These are phyloP conservation scores for Staurois parvus DNA, from an alignment of 2,797 vertebrate species.

Conservation along the genomic window DNA sequence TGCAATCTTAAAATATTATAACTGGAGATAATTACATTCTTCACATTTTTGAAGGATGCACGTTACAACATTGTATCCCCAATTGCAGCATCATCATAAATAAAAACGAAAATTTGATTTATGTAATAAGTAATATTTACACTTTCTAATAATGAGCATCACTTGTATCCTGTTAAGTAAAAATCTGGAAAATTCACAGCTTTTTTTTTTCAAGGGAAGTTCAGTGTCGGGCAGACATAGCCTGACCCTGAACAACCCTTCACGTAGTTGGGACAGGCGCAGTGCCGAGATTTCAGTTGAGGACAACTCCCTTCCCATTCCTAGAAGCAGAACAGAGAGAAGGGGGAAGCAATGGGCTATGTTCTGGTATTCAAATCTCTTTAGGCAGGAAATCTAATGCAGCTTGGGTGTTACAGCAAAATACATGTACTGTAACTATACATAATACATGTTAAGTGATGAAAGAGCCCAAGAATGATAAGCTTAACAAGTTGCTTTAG, in stretches of 20 bases:
- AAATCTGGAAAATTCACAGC: conserved; percentile 35
- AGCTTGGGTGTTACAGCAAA: conserved; percentile 57
- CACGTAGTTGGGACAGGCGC: conserved; percentile 48
- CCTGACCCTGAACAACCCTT: conserved; percentile 61
- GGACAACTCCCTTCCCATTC: conserved; percentile 62
- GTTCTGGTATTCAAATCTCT: conserved; percentile 19
- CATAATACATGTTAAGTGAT: conserved; percentile 35
- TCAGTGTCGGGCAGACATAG: conserved; percentile 45
- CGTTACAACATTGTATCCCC: background rate
- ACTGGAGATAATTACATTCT: no score
- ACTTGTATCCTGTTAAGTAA: conserved; percentile 35
- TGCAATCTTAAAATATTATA: no score
- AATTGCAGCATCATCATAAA: background rate
- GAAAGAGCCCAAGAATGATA: conserved; percentile 24
- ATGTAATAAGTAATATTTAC: background rate
- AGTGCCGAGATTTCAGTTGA: conserved; percentile 56
- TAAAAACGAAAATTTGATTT: background rate
- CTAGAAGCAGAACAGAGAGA: conserved; percentile 44
- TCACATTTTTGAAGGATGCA: no score
- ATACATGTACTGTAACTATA: conserved; percentile 46
- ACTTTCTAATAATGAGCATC: conserved; percentile 19
- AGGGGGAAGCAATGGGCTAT: conserved; percentile 48
- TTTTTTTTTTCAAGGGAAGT: conserved; percentile 13
- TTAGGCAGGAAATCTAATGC: conserved; percentile 53
- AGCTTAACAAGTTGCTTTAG: conserved; percentile 16